Percentiles rank a stretch among this genome's conserved stretches.
Conservation (phyloP, 2,888 invertebrate genomes). For the Poecilus cupreus region DNA sequence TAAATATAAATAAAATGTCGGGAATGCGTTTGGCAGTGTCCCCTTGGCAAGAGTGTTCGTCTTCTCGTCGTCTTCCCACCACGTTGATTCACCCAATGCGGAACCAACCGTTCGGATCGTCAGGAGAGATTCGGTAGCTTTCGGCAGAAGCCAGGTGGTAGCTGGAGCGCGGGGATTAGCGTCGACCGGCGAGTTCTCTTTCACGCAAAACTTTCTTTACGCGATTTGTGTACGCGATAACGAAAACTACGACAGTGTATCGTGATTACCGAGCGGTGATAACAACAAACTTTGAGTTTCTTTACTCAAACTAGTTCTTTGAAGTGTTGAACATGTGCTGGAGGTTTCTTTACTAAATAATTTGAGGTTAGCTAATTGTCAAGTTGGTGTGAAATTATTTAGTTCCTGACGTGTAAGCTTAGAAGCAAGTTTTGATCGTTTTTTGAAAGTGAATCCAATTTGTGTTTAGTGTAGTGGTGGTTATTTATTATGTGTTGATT, state of each 20-base stretch:
- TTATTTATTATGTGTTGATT: background rate
- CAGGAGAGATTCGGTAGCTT: background rate
- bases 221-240: constrained; percentile 14
- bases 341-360: constrained; percentile 1
- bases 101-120: background rate
- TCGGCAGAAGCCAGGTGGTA: constrained; percentile 21
- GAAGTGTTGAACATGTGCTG: constrained; percentile 23
- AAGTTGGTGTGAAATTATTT: constrained; percentile 26
- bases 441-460: background rate
- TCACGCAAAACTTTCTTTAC: background rate
- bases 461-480: constrained; percentile 14
- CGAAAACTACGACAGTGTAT: constrained; percentile 21
- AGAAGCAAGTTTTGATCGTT: background rate
- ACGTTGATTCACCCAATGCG: background rate
- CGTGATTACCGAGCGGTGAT: background rate
- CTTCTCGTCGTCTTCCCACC: constrained; percentile 1
- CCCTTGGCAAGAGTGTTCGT: background rate
- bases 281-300: constrained; percentile 12
- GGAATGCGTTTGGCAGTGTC: constrained; percentile 4
- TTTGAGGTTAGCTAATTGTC: constrained; percentile 25
- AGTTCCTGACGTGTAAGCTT: background rate
- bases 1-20: constrained; percentile 26
- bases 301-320: constrained; percentile 22
- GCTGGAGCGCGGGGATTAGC: background rate
- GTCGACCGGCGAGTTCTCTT: background rate